Base-by-base conservation (phyloP, 2,797 vertebrate species). In the Danio aesculapii region DNA sequence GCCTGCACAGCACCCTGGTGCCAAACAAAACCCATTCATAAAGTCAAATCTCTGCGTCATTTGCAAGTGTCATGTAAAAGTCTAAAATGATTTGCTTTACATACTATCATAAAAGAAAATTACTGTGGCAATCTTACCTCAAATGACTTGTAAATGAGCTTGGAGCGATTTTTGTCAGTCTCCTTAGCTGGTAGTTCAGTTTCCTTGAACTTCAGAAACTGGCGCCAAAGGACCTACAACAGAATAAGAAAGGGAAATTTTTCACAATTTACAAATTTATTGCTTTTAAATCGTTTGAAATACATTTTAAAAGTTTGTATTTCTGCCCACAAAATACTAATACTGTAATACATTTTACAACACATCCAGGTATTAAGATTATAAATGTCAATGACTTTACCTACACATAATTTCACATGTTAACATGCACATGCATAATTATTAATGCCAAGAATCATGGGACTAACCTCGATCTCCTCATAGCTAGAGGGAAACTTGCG, bases 121-220 rank as follows among this genome's bases (percentile, higher is more conserved):
- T 9, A 16, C 1, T 6, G 19, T 16, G 57, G 10, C 67, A 14
- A 30, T 62, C 52, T 89, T 83, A 97, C 97, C 96, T 99, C 98
- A 58, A 99, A 92, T 0, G 95, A 93, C 90, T 96, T 96, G 90
- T 94, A 98, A 88, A 98, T 95, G 82, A 90, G 90, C 84, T 97
- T 98, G 86, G 97, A 97, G 68, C 96, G 95, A 90, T 95, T 97
- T 93, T 98, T 99, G 90, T 99, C 98, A 0, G 96, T 93, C 89
- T 99, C 98, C 87, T 97, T 97, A 21, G 96, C 96, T 0, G 97
- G 97, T 7, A 99, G 95, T 84, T 99, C 98, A 0, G 94, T 97
- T 90, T 98, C 98, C 86, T 98, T 98, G 87, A 97, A 98, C 86
- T 97, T 98, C 53, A 99, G 90, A 86, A 98, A 99, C 92, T 98